phyloP scores from a whole-genome alignment of 2,797 vertebrate species.

The Margarornis squamiger region DNA sequence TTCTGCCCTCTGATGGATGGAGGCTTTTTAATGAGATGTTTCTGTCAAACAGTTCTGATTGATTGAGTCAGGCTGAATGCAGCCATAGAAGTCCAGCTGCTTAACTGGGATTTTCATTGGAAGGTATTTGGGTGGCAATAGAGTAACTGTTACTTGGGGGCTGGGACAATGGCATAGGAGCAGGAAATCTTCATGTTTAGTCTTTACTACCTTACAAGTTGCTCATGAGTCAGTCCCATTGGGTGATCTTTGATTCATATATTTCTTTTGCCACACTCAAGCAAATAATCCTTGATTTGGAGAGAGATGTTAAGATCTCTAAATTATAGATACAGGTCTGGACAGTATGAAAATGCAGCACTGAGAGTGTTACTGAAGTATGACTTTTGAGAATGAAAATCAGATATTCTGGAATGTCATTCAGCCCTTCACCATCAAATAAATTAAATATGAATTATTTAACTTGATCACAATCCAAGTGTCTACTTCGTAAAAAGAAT shows the following conservation, averaged over 20 bases:
- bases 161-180: not conserved
- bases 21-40: not conserved
- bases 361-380: not conserved
- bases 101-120: not conserved
- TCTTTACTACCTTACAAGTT: not conserved
- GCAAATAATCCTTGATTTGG: not conserved
- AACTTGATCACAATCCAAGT: not conserved
- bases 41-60: not conserved
- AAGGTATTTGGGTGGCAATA: not conserved
- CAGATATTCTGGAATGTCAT: not conserved
- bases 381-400: not conserved
- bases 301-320: not conserved
- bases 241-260: not conserved
- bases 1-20: not conserved
- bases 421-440: not conserved
- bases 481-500: not conserved
- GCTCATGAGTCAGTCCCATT: not conserved
- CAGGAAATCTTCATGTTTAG: not conserved
- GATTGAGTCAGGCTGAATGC: not conserved
- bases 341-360: not conserved
- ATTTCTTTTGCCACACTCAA: not conserved
- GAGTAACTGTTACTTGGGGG: not conserved
- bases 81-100: not conserved
- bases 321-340: not conserved
- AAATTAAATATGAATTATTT: slow-evolving; percentile 14